Evolutionary conservation across 2,113 vertebrate genomes (phyloP), one percentile per base, ranked within the genome.

Genomic region (Globicephala melas): DNA sequence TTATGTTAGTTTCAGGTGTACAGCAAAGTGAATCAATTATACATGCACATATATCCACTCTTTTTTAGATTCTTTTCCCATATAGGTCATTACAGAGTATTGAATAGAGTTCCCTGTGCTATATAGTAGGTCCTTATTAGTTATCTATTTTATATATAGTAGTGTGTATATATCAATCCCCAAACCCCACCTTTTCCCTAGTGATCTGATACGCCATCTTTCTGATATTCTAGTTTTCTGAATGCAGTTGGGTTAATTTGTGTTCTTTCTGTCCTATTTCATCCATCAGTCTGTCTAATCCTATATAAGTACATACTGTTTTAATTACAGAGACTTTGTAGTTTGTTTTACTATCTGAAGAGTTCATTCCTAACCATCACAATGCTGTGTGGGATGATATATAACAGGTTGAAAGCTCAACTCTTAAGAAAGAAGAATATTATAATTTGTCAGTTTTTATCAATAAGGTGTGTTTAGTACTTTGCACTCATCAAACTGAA

Each of bases 381-480:
- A 85, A 62, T 47, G 92, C 88, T 95, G 26, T 86, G 89, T 98
- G 94, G 97, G 85, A 65, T 97, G 41, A 97, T 89, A n/a, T 96
- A 2, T 55, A 53, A 89, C 31, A 97, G 71, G 55, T 74, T 97
- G 70, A 98, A 97, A 96, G 3, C 14, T 65, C 44, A 95, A 65
- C 5, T 97, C 68, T 94, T 84, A 74, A 83, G 82, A 93, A 93
- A 58, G 63, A 98, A 98, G 70, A 79, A 90, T 88, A 88, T 85
- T 97, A 97, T 93, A 97, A 97, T 77, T 97, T 91, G 47, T 68
- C 70, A 97, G 97, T 94, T 94, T 92, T 53, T 86, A 92, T 97
- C 95, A 98, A 26, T 31, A 84, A 91, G 33, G 13, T 12, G 0
- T 11, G 60, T 96, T 44, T 92, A 94, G 11, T 95, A 88, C 47